Evolutionary conservation across 2,113 vertebrate genomes (phyloP), one percentile per base, ranked within the genome.

Genomic region (Tauraco erythrolophus): DNA sequence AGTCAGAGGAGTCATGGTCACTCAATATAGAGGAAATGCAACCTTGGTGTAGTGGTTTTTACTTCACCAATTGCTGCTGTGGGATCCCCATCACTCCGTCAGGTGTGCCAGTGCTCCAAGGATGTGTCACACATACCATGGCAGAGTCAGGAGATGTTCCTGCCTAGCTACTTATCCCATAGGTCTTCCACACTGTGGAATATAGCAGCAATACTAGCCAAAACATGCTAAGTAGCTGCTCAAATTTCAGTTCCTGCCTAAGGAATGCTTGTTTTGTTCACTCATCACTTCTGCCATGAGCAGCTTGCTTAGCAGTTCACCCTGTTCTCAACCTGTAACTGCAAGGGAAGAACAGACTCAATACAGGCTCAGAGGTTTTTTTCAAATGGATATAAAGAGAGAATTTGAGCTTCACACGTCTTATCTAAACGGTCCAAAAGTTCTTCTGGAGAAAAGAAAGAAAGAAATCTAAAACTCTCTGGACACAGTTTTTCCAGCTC

Each of bases 401-500:
- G 62, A 92, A 88, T 72, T 89, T 54, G 91, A 94, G 69, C 21
- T 96, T 96, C 91, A 91, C 87, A 89, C 81, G 22, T 94, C 80
- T 86, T 84, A 76, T 83, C 62, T 93, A 92, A 93, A 92, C 1
- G 4, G 89, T 89, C 81, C 81, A 87, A 92, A 92, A 88, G 77
- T 76, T 74, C 72, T 89, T 84, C 72, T 94, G 72, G 66, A 80
- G 72, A 83, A 91, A 94, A 92, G 61, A 88, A 27, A 92, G 48
- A 86, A 92, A 86, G 76, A 94, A 94, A 89, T 68, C 45, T 57
- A 65, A 92, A 89, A 89, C 81, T 81, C 85, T 80, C 81, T 82
- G 96, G 91, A 97, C 90, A 95, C 81, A 64, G 74, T 94, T 96
- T 91, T 89, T 79, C 93, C 89, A 95, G 86, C 84, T 92, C 84